A percentile compares a stretch with the other conserved stretches of the same genome.
These are phyloP conservation scores for Henricia sp. DNA, from an alignment of 53 echinoderm and acorn worm species.

Conservation along the genomic window DNA sequence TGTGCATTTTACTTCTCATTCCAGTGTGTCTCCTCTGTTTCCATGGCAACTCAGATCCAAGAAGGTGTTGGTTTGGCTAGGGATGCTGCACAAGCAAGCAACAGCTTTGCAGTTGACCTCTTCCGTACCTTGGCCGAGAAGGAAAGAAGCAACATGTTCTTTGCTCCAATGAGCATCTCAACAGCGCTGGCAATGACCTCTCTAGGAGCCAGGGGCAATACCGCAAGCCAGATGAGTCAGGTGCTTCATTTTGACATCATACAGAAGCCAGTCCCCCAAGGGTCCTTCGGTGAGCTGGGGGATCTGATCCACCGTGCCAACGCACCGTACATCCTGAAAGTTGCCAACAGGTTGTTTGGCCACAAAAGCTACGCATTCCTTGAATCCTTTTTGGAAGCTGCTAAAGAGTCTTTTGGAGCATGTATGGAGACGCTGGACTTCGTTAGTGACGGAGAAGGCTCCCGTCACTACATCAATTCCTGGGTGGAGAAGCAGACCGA, in stretches of 20 bases:
- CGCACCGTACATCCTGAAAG: conserved; percentile 67
- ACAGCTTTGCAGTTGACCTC: conserved; percentile 32
- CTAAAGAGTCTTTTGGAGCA: conserved; percentile 24
- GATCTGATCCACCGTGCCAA: conserved; percentile 60
- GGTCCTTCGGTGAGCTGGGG: conserved; percentile 76
- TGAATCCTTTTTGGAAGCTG: conserved; percentile 65
- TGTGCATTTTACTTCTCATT: neutral
- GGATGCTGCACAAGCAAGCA: conserved; percentile 25
- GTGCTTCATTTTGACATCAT: conserved; percentile 75
- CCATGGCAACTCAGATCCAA: conserved; percentile 22
- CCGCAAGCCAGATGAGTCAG: conserved; percentile 77
- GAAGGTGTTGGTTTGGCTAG: neutral
- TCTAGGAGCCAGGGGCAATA: conserved; percentile 77
- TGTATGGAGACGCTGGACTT: conserved; percentile 37
- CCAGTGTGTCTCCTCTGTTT: neutral
- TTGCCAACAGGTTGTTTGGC: conserved; percentile 89
- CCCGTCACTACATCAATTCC: conserved; percentile 69
- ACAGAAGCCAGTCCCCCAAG: conserved; percentile 64
- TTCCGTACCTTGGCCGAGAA: conserved; percentile 7
- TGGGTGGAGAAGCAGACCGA: conserved; percentile 89
- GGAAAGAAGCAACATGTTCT: conserved; percentile 77
- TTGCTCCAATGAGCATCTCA: conserved; percentile 85
- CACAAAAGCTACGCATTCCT: conserved; percentile 64
- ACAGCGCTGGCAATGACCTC: conserved; percentile 92
- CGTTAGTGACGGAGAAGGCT: conserved; percentile 23